Base-by-base conservation (phyloP, 2,888 invertebrate genomes). In the Polia nebulosa region DNA sequence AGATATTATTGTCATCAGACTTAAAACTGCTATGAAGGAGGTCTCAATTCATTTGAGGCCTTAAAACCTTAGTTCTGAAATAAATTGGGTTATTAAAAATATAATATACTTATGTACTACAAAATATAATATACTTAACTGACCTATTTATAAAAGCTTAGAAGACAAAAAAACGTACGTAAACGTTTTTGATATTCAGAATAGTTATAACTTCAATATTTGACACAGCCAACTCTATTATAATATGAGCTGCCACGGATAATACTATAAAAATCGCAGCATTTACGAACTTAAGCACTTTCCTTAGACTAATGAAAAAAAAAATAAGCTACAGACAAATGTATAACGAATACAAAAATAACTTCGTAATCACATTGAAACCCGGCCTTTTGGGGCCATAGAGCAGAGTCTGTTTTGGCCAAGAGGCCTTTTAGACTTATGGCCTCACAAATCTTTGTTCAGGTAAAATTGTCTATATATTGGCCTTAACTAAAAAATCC, bases 271-370 rank as follows among this genome's bases (percentile, higher is more conserved):
- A 75, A 81, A 75, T 79, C 74, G 86, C 80, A 85, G 79, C 82
- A 59, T 77, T 76, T 74, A 79, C 51, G 59, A 87, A 87, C 83
- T 89, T 89, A 92, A 91, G 92, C 90, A 91, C 89, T 87, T 89
- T 88, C 49, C 80, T 76, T 82, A 83, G 83, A 84, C 86, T 88
- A 85, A 80, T 76, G 85, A 86, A 87, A 89, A 89, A 88, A 84
- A 92, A 93, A 92, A 93, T 91, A 93, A 92, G 89, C 90, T 92
- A 90, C 85, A 87, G 66, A 78, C 73, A 85, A 88, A 89, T 88
- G 87, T 90, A 90, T 89, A 91, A 92, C 85, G 82, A 84, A 89
- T 93, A 92, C 86, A 93, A 93, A 94, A 93, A 94, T 93, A 92
- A 90, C 86, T 88, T 87, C 83, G 72, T 77, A 84, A 91, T 93